These are phyloP conservation scores for Sebastes minor DNA, from an alignment of 2,797 vertebrate genomes.

Conservation along the genomic window DNA sequence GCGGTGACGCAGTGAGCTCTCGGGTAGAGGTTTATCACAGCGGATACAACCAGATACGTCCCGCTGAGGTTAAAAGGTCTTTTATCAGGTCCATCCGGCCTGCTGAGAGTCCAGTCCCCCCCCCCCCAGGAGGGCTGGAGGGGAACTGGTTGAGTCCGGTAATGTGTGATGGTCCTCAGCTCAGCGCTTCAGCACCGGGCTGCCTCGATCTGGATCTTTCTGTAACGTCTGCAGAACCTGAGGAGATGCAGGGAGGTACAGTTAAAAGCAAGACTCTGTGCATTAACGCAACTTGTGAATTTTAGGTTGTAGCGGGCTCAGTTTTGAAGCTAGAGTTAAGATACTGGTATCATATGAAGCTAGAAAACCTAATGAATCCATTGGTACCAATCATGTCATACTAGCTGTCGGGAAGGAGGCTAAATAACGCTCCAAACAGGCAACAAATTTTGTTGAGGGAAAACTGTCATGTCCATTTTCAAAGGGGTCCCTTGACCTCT, in stretches of 20 bases:
- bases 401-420: too few relatives aligned
- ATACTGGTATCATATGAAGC: too few relatives aligned
- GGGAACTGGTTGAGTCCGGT: constrained; percentile 4
- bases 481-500: too few relatives aligned
- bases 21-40: constrained; percentile 19
- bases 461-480: too few relatives aligned
- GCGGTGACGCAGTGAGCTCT: neutral
- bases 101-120: constrained; percentile 1
- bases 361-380: too few relatives aligned
- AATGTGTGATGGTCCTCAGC: neutral
- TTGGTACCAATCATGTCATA: too few relatives aligned
- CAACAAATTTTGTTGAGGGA: too few relatives aligned
- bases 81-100: neutral
- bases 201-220: constrained; percentile 88
- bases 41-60: neutral
- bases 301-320: too few relatives aligned
- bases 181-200: constrained; percentile 89
- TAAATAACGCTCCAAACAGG: too few relatives aligned
- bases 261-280: neutral
- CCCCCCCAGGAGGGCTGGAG: neutral
- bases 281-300: too few relatives aligned
- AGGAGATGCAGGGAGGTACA: neutral
- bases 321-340: rapidly evolving
- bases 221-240: constrained; percentile 90
- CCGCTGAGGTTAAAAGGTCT: neutral